A percentile compares a stretch with the other conserved stretches of the same genome.
Evolutionary conservation across 2,113 vertebrate genomes (phyloP).

Genomic region (Pseudopipra pipra): DNA sequence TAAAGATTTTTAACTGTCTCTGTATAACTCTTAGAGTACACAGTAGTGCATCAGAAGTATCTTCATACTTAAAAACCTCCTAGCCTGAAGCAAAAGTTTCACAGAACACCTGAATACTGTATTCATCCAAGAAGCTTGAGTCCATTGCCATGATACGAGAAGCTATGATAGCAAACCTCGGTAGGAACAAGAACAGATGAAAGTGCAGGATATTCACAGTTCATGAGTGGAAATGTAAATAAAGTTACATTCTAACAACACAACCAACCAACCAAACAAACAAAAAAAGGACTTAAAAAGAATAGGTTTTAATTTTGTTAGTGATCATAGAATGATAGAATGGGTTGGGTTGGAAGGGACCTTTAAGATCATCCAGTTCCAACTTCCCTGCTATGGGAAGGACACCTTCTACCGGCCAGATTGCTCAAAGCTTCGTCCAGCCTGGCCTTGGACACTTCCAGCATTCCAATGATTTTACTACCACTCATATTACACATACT

Average conservation of each 20-base stretch:
- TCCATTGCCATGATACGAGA: background rate
- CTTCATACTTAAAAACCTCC: background rate
- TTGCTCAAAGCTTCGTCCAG: background rate
- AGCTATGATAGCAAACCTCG: background rate
- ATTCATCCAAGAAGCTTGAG: background rate
- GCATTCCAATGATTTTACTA: background rate
- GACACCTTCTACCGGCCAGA: background rate
- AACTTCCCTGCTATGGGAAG: no score
- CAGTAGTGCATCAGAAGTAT: background rate
- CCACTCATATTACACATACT: background rate
- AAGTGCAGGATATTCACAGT: background rate
- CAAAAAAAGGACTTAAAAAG: background rate
- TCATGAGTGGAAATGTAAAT: background rate
- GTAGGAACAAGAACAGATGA: background rate
- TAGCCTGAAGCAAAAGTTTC: background rate
- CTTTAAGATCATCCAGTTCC: background rate
- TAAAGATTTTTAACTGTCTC: background rate
- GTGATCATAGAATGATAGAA: background rate
- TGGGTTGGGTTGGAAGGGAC: background rate
- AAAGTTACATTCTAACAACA: background rate
- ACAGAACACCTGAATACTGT: background rate
- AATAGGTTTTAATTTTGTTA: background rate
- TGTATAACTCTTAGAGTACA: background rate
- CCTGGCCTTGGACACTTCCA: background rate
- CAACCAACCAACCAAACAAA: background rate